phyloP scores from a whole-genome alignment of 2,797 vertebrate species.

The Mormyrops attenuatus region DNA sequence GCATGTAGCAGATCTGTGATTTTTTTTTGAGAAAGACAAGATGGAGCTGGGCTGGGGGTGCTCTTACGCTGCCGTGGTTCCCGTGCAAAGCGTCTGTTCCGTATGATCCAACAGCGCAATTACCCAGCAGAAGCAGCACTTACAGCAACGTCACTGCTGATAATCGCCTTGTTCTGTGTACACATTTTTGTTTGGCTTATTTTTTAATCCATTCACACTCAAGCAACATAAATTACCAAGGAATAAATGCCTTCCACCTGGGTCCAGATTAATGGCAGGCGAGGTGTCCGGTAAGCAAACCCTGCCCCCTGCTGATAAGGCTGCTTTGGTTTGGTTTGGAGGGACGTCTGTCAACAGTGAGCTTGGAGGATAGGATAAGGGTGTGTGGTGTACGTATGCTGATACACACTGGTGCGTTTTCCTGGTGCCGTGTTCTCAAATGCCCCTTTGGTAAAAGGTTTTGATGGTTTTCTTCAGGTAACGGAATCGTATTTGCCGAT shows the following conservation, averaged over 20 bases:
- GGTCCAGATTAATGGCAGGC: neutral
- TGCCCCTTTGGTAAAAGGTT: neutral
- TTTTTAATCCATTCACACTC: neutral
- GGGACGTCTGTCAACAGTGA: neutral
- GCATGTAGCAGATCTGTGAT: neutral
- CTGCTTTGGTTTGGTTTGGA: neutral
- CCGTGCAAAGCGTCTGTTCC: neutral
- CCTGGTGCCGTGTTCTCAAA: neutral
- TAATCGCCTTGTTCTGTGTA: neutral
- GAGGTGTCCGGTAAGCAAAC: neutral
- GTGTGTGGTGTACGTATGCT: neutral
- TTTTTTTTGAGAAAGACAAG: neutral
- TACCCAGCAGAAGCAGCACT: neutral
- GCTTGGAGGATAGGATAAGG: neutral
- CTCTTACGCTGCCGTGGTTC: neutral
- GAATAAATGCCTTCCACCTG: neutral
- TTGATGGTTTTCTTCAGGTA: neutral
- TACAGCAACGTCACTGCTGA: neutral
- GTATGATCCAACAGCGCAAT: neutral
- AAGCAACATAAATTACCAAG: neutral
- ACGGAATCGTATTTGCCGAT: neutral
- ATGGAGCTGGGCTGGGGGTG: neutral
- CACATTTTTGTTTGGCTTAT: neutral
- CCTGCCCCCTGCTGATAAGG: slow-evolving; percentile 18
- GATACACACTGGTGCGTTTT: neutral